phyloP scores from a whole-genome alignment of 2,888 invertebrate species.

The Cephus rjabovi region DNA sequence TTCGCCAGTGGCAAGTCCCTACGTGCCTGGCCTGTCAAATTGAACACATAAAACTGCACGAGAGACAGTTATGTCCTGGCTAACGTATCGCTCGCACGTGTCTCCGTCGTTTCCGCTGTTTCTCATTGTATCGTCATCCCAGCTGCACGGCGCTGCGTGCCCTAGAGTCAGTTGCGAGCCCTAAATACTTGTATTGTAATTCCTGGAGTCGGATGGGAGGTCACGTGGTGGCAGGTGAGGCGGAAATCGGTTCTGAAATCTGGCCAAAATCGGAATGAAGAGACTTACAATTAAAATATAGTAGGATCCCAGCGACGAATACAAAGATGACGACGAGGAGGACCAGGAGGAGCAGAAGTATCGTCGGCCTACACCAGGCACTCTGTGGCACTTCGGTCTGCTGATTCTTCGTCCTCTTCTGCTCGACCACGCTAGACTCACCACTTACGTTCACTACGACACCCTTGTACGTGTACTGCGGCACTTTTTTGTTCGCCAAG shows the following conservation, averaged over 20 bases:
- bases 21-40: conserved; percentile 65
- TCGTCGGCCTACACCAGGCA: conserved; percentile 71
- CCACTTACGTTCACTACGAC: conserved; percentile 64
- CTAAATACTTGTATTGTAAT: background rate
- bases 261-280: conserved; percentile 15
- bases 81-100: conserved; percentile 65
- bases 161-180: background rate
- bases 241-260: too few relatives aligned
- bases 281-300: conserved; percentile 74
- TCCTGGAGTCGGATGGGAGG: background rate
- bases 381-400: conserved; percentile 65
- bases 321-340: conserved; percentile 72
- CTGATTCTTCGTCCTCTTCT: conserved; percentile 56
- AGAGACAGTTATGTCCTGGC: conserved; percentile 58
- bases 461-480: conserved; percentile 62
- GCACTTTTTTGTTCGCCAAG: conserved; percentile 55
- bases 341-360: conserved; percentile 70
- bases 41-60: conserved; percentile 64
- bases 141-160: background rate
- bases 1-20: conserved; percentile 63
- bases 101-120: conserved; percentile 38
- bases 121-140: conserved; percentile 15
- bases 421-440: conserved; percentile 61
- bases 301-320: conserved; percentile 71
- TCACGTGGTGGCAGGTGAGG: background rate